Evolutionary conservation across 2,113 vertebrate species (phyloP).

Genomic region (Corvus cornix): DNA sequence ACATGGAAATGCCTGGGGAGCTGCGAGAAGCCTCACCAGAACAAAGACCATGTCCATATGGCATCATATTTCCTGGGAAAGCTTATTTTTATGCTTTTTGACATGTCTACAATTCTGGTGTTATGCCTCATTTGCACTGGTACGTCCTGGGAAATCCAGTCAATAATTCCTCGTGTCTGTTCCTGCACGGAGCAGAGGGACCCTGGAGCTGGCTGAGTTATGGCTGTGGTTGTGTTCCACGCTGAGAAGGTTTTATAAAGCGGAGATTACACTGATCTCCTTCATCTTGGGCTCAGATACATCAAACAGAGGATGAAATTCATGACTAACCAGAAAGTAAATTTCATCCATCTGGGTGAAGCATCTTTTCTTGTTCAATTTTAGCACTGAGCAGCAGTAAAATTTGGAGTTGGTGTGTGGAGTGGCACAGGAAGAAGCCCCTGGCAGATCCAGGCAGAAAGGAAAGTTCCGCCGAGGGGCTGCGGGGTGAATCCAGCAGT

Average conservation of each 20-base stretch:
- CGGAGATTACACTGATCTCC: not conserved
- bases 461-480: not conserved
- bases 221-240: not conserved
- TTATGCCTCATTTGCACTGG: constrained; percentile 22
- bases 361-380: not conserved
- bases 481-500: not conserved
- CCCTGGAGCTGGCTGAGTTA: not conserved
- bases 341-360: not conserved
- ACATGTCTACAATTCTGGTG: not conserved
- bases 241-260: not conserved
- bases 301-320: not conserved
- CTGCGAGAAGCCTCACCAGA: not conserved
- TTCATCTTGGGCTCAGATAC: not conserved
- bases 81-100: not conserved
- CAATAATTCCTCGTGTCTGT: not conserved
- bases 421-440: not conserved
- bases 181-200: not conserved
- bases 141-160: not conserved
- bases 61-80: constrained; percentile 2
- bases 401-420: not conserved
- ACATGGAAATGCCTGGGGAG: not conserved
- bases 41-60: constrained; percentile 6
- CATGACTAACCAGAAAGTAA: not conserved
- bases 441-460: not conserved
- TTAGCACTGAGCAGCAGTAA: not conserved